Conservation (phyloP, 2,888 invertebrate genomes). For the Drosophila yooni region DNA sequence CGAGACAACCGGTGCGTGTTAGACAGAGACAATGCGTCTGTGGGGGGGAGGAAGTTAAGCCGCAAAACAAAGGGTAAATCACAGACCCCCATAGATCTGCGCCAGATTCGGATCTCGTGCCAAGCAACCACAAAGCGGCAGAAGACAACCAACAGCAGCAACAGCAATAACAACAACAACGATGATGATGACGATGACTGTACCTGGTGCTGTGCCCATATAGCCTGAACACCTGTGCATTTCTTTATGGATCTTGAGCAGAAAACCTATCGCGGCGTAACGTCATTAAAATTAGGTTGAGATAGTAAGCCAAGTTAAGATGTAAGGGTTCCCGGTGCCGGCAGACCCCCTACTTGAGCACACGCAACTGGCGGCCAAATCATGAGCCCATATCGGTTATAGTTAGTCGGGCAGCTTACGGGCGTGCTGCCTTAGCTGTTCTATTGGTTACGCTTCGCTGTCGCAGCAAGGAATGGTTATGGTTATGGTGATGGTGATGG, state of each 20-base stretch:
- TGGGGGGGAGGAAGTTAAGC: slow-evolving; percentile 31
- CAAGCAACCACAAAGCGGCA: slow-evolving; percentile 64
- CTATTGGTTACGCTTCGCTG: slow-evolving; percentile 76
- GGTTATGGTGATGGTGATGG: neutral
- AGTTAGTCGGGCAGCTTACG: slow-evolving; percentile 48
- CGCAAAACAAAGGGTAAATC: slow-evolving; percentile 71
- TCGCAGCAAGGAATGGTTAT: slow-evolving; percentile 40
- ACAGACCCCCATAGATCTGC: slow-evolving; percentile 61
- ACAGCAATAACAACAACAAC: slow-evolving; percentile 14
- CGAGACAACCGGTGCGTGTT: slow-evolving; percentile 22
- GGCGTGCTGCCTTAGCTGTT: slow-evolving; percentile 39
- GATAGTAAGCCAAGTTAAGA: slow-evolving; percentile 54
- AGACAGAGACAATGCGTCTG: slow-evolving; percentile 23
- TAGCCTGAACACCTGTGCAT: slow-evolving; percentile 72
- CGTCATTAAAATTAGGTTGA: slow-evolving; percentile 81
- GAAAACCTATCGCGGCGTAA: slow-evolving; percentile 80
- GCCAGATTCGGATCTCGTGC: slow-evolving; percentile 68
- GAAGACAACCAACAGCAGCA: slow-evolving; percentile 19
- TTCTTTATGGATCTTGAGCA: slow-evolving; percentile 80
- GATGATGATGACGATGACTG: slow-evolving; percentile 42
- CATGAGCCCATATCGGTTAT: slow-evolving; percentile 65
- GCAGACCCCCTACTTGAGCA: slow-evolving; percentile 30
- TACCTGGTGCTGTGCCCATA: slow-evolving; percentile 31
- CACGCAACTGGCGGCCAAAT: slow-evolving; percentile 55
- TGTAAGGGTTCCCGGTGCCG: slow-evolving; percentile 47